These are phyloP conservation scores for Agrotis clavis DNA, from an alignment of 2,888 invertebrate species.

Conservation along the genomic window DNA sequence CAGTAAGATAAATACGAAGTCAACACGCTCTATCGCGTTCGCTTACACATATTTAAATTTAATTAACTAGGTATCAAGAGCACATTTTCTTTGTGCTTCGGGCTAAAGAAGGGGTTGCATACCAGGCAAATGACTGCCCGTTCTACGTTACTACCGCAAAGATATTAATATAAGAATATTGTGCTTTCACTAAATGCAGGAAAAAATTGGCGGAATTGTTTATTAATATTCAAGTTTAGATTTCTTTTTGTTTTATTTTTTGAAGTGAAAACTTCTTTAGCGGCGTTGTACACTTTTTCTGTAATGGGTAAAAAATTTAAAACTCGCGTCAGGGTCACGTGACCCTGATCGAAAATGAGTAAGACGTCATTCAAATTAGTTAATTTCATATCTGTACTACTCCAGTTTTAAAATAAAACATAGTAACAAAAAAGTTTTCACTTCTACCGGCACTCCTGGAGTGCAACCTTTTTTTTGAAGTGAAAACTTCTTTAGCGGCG, in stretches of 20 bases:
- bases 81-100: conserved; percentile 81
- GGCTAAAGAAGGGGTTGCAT: conserved; percentile 77
- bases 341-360: no score
- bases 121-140: conserved; percentile 76
- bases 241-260: neutral
- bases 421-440: no score
- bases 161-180: conserved; percentile 72
- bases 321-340: no score
- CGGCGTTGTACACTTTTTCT: no score
- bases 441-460: no score
- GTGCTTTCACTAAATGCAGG: conserved; percentile 69
- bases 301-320: no score
- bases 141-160: conserved; percentile 68
- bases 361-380: no score
- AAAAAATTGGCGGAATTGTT: conserved; percentile 68
- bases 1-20: conserved; percentile 68
- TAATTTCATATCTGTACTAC: no score
- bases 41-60: conserved; percentile 82
- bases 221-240: conserved; percentile 75
- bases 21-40: conserved; percentile 61
- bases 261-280: no score
- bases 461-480: no score
- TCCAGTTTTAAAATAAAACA: no score
- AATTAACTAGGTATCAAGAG: conserved; percentile 84
- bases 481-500: no score